Evolutionary conservation across 2,888 invertebrate genomes (phyloP).

Genomic region (Drosophila pegasa): DNA sequence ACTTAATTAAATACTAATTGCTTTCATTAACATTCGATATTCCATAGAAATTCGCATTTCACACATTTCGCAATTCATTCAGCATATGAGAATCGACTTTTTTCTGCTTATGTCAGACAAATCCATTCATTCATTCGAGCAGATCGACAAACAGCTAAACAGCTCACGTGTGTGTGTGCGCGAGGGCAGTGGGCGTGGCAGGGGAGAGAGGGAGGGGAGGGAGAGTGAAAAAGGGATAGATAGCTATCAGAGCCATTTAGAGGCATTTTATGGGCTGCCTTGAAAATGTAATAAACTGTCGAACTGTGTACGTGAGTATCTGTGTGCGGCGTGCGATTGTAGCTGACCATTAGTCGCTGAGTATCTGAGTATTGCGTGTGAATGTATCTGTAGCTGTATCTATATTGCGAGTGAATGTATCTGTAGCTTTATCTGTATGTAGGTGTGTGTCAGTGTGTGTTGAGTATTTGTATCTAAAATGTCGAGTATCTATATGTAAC

Average conservation of each 20-base stretch:
- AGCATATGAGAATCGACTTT: background rate
- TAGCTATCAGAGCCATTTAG: conserved; percentile 47
- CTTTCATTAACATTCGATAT: conserved; percentile 13
- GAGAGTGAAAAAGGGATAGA: background rate
- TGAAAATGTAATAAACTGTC: conserved; percentile 73
- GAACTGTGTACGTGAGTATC: conserved; percentile 29
- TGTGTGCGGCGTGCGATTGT: conserved; percentile 1
- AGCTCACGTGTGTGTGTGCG: conserved; percentile 41
- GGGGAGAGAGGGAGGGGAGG: background rate
- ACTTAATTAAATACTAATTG: background rate
- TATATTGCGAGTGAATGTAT: background rate
- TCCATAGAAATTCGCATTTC: conserved; percentile 4
- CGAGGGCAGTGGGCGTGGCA: background rate
- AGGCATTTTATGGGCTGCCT: conserved; percentile 70
- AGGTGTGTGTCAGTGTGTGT: too few relatives aligned
- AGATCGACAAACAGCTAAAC: background rate
- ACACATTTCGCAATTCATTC: conserved; percentile 16
- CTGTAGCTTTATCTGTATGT: background rate
- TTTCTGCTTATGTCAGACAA: conserved; percentile 1
- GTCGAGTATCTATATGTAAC: too few relatives aligned
- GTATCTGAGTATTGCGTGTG: background rate
- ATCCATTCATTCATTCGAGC: conserved; percentile 3
- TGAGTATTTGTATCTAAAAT: background rate
- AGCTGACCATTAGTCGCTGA: too few relatives aligned
- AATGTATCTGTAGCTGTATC: too few relatives aligned